These are phyloP conservation scores for Rutpela maculata DNA, from an alignment of 2,888 invertebrate species.

Conservation along the genomic window DNA sequence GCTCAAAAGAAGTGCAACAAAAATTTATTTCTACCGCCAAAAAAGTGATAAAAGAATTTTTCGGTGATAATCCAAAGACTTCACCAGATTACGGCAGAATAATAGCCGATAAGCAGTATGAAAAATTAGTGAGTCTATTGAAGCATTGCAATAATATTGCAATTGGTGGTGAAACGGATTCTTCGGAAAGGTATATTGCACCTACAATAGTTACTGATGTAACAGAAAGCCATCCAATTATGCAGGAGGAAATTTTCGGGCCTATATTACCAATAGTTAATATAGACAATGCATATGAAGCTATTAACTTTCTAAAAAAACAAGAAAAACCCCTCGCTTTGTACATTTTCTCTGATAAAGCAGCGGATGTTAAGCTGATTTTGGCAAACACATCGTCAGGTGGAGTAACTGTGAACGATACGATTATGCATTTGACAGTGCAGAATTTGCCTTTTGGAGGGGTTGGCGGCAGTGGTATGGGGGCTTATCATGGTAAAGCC, in stretches of 20 bases:
- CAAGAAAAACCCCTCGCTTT: conserved; percentile 93
- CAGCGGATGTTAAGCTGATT: conserved; percentile 78
- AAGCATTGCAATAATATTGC: conserved; percentile 81
- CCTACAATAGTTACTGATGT: conserved; percentile 77
- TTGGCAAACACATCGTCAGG: conserved; percentile 86
- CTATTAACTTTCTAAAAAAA: conserved; percentile 90
- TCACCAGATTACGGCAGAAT: conserved; percentile 92
- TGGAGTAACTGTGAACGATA: conserved; percentile 89
- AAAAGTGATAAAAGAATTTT: conserved; percentile 86
- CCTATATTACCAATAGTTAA: conserved; percentile 94
- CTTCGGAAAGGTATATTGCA: conserved; percentile 76
- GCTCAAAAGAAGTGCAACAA: conserved; percentile 84
- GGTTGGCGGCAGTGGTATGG: conserved; percentile 95
- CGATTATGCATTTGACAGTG: conserved; percentile 89
- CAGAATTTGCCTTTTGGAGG: conserved; percentile 97
- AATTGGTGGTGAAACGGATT: conserved; percentile 86
- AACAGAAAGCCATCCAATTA: conserved; percentile 82
- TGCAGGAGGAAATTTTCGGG: conserved; percentile 97
- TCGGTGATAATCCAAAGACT: conserved; percentile 85
- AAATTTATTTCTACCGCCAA: conserved; percentile 77
- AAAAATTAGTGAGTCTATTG: conserved; percentile 78
- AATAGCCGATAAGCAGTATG: conserved; percentile 89
- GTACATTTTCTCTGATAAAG: conserved; percentile 88
- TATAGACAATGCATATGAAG: conserved; percentile 90
- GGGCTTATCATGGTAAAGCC: conserved; percentile 92